Conservation (phyloP, 2,797 vertebrate species). For the Ctenopoma multispine region DNA sequence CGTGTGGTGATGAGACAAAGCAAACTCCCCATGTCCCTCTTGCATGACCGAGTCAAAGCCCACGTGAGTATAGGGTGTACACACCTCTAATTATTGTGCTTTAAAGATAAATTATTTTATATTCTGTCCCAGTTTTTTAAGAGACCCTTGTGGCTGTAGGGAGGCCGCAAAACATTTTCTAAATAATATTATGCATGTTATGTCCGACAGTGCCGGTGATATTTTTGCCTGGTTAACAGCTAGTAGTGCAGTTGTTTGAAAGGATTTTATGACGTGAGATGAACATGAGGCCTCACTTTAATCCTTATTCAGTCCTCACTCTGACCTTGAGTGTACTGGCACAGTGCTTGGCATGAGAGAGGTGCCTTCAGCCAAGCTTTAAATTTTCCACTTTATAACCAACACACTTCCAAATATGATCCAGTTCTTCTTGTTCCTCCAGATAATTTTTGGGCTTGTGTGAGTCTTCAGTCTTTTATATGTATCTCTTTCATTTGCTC, state of each 20-base stretch:
- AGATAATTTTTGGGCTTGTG: constrained; percentile 48
- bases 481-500: constrained; percentile 20
- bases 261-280: constrained; percentile 45
- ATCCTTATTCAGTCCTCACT: constrained; percentile 34
- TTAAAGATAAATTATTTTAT: not conserved
- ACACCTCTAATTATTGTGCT: not conserved
- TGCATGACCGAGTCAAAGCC: constrained; percentile 91
- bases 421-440: constrained; percentile 48
- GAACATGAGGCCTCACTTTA: constrained; percentile 29
- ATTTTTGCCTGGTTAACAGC: not conserved
- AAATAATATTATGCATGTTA: not conserved
- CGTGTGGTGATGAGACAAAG: constrained; percentile 94
- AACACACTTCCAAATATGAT: constrained; percentile 50
- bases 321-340: constrained; percentile 20
- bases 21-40: constrained; percentile 96
- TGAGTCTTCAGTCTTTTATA: constrained; percentile 16
- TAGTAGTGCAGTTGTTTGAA: constrained; percentile 6
- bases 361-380: constrained; percentile 27
- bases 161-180: not conserved
- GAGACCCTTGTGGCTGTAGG: not conserved
- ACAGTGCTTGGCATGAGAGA: constrained; percentile 17
- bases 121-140: not conserved
- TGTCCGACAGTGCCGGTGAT: not conserved
- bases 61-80: constrained; percentile 87
- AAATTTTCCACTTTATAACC: constrained; percentile 32